These are phyloP conservation scores for Eurystomus gularis DNA, from an alignment of 2,113 vertebrate genomes.

Conservation along the genomic window DNA sequence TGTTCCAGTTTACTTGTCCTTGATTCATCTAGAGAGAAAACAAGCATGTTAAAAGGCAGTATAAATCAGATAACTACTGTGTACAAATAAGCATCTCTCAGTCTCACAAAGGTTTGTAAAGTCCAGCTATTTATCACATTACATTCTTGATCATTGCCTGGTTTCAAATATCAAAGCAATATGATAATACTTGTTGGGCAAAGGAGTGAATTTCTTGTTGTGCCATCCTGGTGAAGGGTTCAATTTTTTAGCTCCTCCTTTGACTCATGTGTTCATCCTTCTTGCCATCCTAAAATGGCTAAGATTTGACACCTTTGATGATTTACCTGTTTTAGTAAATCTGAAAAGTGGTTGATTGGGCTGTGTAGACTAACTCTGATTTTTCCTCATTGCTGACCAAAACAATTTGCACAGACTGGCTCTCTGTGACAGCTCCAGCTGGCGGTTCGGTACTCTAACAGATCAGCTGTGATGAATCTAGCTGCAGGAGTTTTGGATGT, in stretches of 20 bases:
- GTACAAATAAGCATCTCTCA: background rate
- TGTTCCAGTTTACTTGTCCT: background rate
- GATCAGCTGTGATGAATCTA: background rate
- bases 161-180: background rate
- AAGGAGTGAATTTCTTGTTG: background rate
- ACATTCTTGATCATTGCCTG: background rate
- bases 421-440: background rate
- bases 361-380: rapidly evolving
- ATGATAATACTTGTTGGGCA: background rate
- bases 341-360: background rate
- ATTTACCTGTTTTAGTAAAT: background rate
- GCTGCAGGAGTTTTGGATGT: background rate
- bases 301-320: background rate
- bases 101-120: background rate
- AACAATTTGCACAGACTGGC: background rate
- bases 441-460: background rate
- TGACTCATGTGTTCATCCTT: background rate
- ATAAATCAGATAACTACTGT: background rate
- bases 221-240: background rate
- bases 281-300: background rate
- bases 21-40: background rate
- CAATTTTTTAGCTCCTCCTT: background rate
- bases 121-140: background rate
- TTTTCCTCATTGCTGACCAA: background rate
- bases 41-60: background rate